These are phyloP conservation scores for Nipponia nippon DNA, from an alignment of 2,113 vertebrate genomes.

Conservation along the genomic window DNA sequence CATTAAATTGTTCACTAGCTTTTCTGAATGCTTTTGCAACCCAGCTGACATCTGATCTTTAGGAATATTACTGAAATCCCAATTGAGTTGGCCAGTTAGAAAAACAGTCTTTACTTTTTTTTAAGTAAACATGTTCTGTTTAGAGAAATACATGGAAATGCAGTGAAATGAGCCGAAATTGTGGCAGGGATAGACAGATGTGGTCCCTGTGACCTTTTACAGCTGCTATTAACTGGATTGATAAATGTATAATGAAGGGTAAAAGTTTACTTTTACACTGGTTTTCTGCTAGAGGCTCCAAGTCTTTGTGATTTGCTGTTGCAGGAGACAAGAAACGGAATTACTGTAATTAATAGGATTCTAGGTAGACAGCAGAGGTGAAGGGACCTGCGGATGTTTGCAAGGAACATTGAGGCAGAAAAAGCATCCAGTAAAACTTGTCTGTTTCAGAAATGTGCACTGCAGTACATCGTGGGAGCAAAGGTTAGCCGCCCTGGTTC, in stretches of 20 bases:
- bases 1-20: constrained; percentile 19
- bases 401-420: neutral
- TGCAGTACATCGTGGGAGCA: fast-evolving
- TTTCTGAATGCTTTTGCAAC: constrained; percentile 38
- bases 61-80: constrained; percentile 30
- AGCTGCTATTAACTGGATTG: neutral
- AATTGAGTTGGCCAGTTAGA: neutral
- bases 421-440: neutral
- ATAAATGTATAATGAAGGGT: neutral
- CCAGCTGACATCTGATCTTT: constrained; percentile 3
- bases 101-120: neutral
- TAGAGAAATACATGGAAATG: neutral
- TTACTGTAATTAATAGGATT: neutral
- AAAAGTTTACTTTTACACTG: neutral
- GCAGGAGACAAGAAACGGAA: neutral
- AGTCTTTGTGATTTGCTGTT: neutral
- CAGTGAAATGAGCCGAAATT: neutral
- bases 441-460: neutral
- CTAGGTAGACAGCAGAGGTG: neutral
- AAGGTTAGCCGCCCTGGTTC: neutral
- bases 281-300: neutral
- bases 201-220: neutral
- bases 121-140: neutral
- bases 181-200: neutral
- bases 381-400: neutral